Conservation (phyloP, 2,797 vertebrate species). For the Morelia viridis region DNA sequence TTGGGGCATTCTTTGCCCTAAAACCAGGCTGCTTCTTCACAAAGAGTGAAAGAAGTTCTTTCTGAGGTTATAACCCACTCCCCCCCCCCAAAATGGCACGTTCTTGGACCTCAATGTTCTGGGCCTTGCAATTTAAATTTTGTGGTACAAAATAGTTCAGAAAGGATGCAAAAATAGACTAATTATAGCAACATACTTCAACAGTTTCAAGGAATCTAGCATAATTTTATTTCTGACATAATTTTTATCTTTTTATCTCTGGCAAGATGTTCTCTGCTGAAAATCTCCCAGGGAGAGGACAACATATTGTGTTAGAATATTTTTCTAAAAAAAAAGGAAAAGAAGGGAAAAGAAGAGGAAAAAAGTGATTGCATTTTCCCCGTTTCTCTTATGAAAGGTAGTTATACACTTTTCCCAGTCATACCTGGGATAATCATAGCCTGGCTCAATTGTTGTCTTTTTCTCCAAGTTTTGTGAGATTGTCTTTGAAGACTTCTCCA, state of each 20-base stretch:
- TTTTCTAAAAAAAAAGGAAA: neutral
- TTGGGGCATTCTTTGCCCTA: neutral
- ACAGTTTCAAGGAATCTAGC: neutral
- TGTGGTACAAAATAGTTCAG: neutral
- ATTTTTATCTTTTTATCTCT: neutral
- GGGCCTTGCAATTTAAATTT: neutral
- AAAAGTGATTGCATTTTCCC: neutral
- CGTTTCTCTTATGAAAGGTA: neutral
- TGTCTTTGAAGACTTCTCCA: neutral
- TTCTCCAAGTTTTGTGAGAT: neutral
- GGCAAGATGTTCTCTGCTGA: neutral
- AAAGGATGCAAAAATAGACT: neutral
- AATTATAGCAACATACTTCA: neutral
- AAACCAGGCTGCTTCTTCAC: too few species aligned
- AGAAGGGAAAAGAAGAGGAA: too few species aligned
- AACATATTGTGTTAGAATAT: neutral
- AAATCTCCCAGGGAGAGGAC: neutral
- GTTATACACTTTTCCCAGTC: neutral
- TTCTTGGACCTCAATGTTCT: neutral
- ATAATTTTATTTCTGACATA: neutral
- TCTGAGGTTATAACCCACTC: neutral
- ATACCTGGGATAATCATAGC: neutral
- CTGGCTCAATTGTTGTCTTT: neutral
- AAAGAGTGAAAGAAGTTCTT: too few species aligned
- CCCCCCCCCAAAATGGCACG: neutral